phyloP scores from a whole-genome alignment of 2,113 vertebrate species.

The Bubo blakistoni region DNA sequence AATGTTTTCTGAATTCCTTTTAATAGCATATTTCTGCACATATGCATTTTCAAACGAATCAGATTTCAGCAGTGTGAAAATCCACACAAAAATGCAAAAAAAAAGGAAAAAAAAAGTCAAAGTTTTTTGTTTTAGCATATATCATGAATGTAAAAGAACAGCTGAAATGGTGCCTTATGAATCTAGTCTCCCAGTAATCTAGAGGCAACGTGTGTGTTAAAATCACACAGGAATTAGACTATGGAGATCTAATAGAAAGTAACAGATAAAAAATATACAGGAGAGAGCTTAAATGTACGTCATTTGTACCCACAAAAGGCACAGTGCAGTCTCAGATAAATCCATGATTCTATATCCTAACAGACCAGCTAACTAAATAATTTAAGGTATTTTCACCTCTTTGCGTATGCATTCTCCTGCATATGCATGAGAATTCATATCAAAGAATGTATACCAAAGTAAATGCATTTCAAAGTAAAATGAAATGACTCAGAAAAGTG shows the following conservation, averaged over 20 bases:
- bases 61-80: conserved; percentile 8
- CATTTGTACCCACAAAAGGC: background rate
- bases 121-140: background rate
- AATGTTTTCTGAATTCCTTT: background rate
- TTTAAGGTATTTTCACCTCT: background rate
- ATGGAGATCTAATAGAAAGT: background rate
- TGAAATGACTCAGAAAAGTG: background rate
- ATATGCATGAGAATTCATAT: background rate
- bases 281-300: background rate
- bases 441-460: background rate
- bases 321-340: background rate
- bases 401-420: background rate
- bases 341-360: background rate
- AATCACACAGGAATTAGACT: background rate
- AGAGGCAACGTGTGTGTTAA: background rate
- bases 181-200: background rate
- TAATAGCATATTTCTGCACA: background rate
- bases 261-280: background rate
- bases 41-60: background rate
- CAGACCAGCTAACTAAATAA: background rate
- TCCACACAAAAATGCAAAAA: background rate
- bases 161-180: background rate
- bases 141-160: background rate
- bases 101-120: background rate
- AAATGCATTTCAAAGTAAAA: background rate